phyloP scores from a whole-genome alignment of 2,797 vertebrate genomes.

The Coregonus suidteri region DNA sequence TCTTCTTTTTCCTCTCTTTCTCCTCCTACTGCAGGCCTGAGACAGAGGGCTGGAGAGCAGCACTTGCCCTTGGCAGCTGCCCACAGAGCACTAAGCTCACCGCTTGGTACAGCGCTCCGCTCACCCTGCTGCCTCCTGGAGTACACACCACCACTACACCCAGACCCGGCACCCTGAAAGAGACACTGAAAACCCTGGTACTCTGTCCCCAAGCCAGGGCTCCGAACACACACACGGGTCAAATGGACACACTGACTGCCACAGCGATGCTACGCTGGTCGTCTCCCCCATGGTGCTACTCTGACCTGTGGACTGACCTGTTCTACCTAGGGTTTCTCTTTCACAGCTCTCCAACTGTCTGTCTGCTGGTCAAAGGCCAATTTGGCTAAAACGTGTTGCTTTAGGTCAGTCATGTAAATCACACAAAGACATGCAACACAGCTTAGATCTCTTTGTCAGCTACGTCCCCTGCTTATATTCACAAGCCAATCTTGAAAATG shows the following conservation, averaged over 20 bases:
- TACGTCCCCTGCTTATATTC: no score
- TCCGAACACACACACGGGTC: background rate
- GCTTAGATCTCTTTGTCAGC: background rate
- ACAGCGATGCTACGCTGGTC: background rate
- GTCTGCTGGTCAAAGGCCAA: background rate
- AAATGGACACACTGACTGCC: background rate
- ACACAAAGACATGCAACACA: background rate
- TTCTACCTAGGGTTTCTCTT: background rate
- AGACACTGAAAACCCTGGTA: background rate
- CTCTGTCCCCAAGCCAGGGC: background rate
- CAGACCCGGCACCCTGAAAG: background rate
- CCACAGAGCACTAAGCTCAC: slow-evolving; percentile 5
- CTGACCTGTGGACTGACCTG: background rate
- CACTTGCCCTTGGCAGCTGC: slow-evolving; percentile 34
- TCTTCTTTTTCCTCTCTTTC: background rate
- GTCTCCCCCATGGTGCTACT: background rate
- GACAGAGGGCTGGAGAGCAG: slow-evolving; percentile 25
- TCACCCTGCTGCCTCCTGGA: background rate
- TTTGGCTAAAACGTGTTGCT: background rate
- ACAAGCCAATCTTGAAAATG: no score
- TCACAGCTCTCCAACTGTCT: background rate
- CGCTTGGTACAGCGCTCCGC: background rate
- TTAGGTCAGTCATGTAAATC: background rate
- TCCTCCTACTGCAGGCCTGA: slow-evolving; percentile 20
- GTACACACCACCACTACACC: background rate